Evolutionary conservation across 2,888 invertebrate genomes (phyloP), one percentile per base, ranked within the genome.

Genomic region (Gerris lacustris): DNA sequence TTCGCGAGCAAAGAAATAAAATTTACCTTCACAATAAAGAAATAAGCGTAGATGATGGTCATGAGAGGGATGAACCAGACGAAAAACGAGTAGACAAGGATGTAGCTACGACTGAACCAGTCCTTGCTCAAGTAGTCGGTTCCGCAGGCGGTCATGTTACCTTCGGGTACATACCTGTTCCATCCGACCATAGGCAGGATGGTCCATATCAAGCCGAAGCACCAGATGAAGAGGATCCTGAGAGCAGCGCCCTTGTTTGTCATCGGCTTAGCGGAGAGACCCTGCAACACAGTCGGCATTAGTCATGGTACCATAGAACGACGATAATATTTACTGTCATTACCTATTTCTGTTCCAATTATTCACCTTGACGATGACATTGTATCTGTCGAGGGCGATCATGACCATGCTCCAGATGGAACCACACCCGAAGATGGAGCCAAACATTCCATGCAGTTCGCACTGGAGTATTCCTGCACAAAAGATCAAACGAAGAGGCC

Each of bases 361-460:
- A 62, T 67, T 72, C 73, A 79, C 83, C 81, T 92, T 93, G 63
- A 95, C 94, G 79, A 96, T 96, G 72, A 95, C 95, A 80, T 93
- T 92, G 85, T 95, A 96, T 76, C 96, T 86, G 80, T 96, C 96
- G 78, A 94, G 86, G 71, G 95, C 91, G 76, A 96, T 94, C 87
- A 90, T 88, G 17, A 90, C 89, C 92, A 96, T 92, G 45, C 92
- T 90, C 92, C 94, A 94, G 78, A 96, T 96, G 72, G 94, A 95
- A 76, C 86, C 86, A 79, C 93, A 91, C 73, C 96, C 96, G 79
- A 91, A 94, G 72, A 94, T 84, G 63, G 94, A 95, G 55, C 95
- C 95, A 70, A 87, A 84, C 82, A 92, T 87, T 64, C 87, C 94
- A 80, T 96, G 95, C 5, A 96, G 78, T 80, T 94, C 90, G 80